These are phyloP conservation scores for Cardiocondyla obscurior DNA, from an alignment of 1,140 invertebrate species.

Conservation along the genomic window DNA sequence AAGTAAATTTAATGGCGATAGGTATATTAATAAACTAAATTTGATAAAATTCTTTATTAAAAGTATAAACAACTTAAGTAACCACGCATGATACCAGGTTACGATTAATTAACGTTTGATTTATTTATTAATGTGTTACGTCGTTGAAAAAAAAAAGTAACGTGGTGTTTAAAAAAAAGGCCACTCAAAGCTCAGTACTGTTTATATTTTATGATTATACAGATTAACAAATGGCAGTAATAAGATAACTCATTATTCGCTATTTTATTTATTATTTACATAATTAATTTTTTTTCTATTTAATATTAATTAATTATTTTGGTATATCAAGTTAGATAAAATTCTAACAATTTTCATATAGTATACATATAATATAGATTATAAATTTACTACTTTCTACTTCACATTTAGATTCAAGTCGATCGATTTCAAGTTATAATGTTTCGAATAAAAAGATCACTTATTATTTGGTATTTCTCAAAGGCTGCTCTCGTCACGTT, in stretches of 20 bases:
- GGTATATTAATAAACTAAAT: conserved; percentile 3
- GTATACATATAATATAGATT: background rate
- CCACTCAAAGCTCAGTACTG: background rate
- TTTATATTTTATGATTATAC: conserved; percentile 14
- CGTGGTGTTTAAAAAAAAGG: background rate
- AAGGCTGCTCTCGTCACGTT: background rate
- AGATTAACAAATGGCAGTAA: conserved; percentile 30
- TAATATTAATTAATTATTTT: conserved; percentile 1
- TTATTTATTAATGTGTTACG: background rate
- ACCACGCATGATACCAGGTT: background rate
- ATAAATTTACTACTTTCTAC: background rate
- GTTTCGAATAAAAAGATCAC: background rate
- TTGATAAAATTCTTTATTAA: conserved; percentile 7
- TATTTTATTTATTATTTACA: no score
- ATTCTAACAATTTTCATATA: background rate
- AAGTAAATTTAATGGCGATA: background rate
- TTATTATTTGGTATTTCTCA: background rate
- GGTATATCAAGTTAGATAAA: background rate
- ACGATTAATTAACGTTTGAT: background rate
- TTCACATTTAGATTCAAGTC: background rate
- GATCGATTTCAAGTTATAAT: background rate
- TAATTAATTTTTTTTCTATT: background rate
- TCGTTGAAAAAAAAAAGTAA: no score
- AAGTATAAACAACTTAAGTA: background rate
- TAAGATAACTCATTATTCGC: background rate